Conservation (phyloP, 1,140 invertebrate species). For the Heliothis virescens region DNA sequence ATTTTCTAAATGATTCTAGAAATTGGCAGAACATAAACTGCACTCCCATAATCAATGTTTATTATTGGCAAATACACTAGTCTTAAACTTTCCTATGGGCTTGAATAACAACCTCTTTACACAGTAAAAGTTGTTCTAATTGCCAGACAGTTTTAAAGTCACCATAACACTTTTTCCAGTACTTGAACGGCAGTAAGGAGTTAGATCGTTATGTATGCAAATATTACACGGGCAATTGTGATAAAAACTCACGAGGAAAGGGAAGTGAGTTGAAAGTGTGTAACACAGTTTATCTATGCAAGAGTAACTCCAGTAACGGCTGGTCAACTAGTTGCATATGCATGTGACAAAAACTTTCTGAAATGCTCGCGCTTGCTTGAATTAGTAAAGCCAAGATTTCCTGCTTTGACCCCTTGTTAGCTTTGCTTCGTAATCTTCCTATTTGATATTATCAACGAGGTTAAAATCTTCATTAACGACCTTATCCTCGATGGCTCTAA, state of each 20-base stretch:
- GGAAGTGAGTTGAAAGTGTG: background rate
- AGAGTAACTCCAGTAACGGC: conserved; percentile 1
- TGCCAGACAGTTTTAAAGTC: background rate
- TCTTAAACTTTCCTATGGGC: no score
- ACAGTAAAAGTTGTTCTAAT: no score
- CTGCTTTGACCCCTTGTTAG: no score
- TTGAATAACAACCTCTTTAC: no score
- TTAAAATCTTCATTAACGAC: no score
- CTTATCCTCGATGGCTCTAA: no score
- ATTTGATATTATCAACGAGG: no score
- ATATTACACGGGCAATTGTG: conserved; percentile 3
- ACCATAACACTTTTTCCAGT: background rate
- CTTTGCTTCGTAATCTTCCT: no score
- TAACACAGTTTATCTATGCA: conserved; percentile 35
- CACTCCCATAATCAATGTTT: no score
- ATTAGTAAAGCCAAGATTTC: no score
- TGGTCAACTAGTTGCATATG: conserved; percentile 30
- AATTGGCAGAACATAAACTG: background rate
- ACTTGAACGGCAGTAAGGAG: background rate
- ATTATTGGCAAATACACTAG: no score
- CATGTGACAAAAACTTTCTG: conserved; percentile 23
- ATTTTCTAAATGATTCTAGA: background rate
- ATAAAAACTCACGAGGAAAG: conserved; percentile 23
- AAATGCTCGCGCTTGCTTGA: background rate
- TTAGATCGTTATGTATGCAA: conserved; percentile 7